Conservation (phyloP, 2,113 vertebrate genomes). For the Galbula dea region DNA sequence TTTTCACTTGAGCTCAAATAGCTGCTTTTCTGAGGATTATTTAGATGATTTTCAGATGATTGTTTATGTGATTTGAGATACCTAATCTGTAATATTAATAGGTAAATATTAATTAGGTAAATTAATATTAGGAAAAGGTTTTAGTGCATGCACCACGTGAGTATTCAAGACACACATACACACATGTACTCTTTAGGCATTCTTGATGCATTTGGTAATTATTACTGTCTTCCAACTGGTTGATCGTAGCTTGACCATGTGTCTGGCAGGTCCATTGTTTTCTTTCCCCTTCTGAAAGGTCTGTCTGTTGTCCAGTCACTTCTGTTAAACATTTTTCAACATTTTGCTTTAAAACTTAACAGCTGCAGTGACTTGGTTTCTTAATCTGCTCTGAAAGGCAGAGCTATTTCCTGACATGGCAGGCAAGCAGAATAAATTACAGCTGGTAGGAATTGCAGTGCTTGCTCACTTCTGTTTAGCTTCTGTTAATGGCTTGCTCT, state of each 20-base stretch:
- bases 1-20: neutral
- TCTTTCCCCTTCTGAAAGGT: neutral
- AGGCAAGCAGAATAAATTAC: neutral
- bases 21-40: neutral
- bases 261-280: neutral
- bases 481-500: neutral
- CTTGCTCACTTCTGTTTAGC: neutral
- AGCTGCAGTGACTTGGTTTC: neutral
- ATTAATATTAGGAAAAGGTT: no score
- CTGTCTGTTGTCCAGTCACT: neutral
- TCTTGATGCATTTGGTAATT: neutral
- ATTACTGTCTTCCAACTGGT: neutral
- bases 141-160: neutral
- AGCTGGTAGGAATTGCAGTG: neutral
- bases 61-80: neutral
- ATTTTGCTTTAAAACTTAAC: neutral
- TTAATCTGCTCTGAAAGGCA: neutral
- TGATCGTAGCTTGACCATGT: neutral
- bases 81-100: neutral
- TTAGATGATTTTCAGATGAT: neutral
- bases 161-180: fast-evolving
- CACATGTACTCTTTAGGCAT: neutral
- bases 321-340: neutral
- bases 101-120: no score
- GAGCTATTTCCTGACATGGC: neutral